A percentile compares a stretch with the other conserved stretches of the same genome.
Evolutionary conservation across 2,888 invertebrate genomes (phyloP).

Genomic region (Calephelis perditalis): DNA sequence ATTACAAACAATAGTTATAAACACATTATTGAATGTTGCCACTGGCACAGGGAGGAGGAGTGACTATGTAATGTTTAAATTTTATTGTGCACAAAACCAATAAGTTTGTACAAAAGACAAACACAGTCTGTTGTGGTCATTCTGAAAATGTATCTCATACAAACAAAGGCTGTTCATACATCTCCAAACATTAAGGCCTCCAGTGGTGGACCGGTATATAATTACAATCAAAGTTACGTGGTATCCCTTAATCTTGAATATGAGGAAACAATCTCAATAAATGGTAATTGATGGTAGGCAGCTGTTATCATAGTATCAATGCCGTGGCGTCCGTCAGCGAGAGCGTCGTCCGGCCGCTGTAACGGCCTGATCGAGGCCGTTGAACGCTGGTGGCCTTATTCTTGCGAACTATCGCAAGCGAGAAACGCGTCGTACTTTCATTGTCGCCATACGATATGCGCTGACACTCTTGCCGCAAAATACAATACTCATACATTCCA

Average conservation of each 20-base stretch:
- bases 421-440: slow-evolving; percentile 72
- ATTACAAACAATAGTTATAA: no score
- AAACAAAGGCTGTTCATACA: no score
- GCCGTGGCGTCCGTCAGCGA: slow-evolving; percentile 33
- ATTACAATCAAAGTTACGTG: background rate
- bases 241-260: slow-evolving; percentile 17
- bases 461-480: slow-evolving; percentile 32
- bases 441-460: slow-evolving; percentile 62
- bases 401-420: slow-evolving; percentile 66
- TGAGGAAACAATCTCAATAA: slow-evolving; percentile 9
- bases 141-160: no score
- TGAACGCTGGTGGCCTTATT: slow-evolving; percentile 75
- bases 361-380: slow-evolving; percentile 70
- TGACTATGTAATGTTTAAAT: no score
- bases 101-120: no score
- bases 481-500: slow-evolving; percentile 10
- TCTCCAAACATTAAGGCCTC: no score
- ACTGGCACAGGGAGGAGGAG: no score
- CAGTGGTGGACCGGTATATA: no score
- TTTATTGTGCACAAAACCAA: no score
- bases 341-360: slow-evolving; percentile 38
- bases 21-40: no score
- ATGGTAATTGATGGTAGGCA: slow-evolving; percentile 6
- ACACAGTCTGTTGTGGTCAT: no score
- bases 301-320: slow-evolving; percentile 24